Conservation (phyloP, 1,140 invertebrate species). For the Leptinotarsa undecemlineata region DNA sequence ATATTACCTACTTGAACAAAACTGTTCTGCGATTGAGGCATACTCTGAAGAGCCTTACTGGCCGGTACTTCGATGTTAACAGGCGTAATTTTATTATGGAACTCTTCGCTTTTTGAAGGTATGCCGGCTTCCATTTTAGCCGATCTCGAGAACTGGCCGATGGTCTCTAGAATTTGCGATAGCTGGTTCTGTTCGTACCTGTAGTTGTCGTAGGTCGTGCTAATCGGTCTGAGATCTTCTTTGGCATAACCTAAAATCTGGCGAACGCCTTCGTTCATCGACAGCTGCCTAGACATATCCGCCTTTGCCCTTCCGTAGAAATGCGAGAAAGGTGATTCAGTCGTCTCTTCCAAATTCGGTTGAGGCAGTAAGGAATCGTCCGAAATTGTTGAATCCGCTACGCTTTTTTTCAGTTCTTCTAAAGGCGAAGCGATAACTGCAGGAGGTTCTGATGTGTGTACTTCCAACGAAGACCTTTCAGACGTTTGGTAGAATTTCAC, state of each 20-base stretch:
- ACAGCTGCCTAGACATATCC: constrained; percentile 44
- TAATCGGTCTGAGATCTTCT: constrained; percentile 15
- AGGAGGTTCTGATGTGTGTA: neutral
- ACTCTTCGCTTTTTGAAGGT: neutral
- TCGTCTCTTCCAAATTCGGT: constrained; percentile 24
- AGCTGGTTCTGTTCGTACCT: constrained; percentile 13
- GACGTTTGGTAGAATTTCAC: neutral
- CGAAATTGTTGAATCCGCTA: constrained; percentile 60
- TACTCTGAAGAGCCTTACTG: neutral
- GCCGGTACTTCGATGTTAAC: neutral
- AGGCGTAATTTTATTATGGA: neutral
- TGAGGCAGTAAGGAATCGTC: constrained; percentile 55
- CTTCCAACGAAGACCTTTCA: neutral
- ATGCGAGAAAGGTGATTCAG: constrained; percentile 13
- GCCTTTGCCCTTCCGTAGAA: neutral
- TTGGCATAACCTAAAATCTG: constrained; percentile 47
- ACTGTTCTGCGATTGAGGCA: neutral
- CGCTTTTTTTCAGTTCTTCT: constrained; percentile 53
- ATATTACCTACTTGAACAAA: constrained; percentile 62
- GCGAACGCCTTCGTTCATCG: constrained; percentile 51
- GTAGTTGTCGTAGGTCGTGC: constrained; percentile 24
- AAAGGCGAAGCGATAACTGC: constrained; percentile 41
- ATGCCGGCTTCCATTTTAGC: neutral
- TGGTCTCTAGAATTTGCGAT: neutral
- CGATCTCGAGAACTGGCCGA: neutral